Base-by-base conservation (phyloP, 2,888 invertebrate genomes). In the Chalcosyrphus nemorum region DNA sequence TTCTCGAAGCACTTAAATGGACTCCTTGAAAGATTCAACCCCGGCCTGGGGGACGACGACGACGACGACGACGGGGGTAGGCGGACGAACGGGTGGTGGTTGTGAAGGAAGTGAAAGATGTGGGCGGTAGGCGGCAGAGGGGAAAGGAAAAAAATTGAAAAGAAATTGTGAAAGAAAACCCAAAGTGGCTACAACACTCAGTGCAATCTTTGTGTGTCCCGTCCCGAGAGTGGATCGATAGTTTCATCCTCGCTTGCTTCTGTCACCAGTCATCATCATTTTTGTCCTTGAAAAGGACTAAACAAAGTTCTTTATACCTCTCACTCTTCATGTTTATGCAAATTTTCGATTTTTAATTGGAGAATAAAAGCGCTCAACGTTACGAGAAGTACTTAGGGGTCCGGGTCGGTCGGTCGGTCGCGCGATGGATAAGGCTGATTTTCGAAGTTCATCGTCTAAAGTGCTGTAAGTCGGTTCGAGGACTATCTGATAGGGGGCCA, bases 1-100 rank as follows among this genome's bases (percentile, higher is more conserved):
- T 85, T 85, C 80, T 76, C 85, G 75, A 80, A 84, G 84, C 80
- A 84, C 84, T 84, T 84, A 84, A 84, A 80, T 80, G 84, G 84
- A 84, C 84, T 84, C 74, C 84, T 84, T 82, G 72, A 82, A 77
- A 66, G 72, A 61, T 68, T 32, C 61, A 19, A 56, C n/a, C n/a
- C n/a, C 41, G 54, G 29, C 2, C 45, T 21, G 35, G 17, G 1
- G 45, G 9, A 63, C 11, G 27, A 27, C 4, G 5, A 27, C 4
- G 27, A 27, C 4, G 27, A 27, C 4, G 27, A 29, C 6, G 29
- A 29, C 29, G 4, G 2, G n/a, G 27, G 59, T 13, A 13, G 11
- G 15, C 11, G 24, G 24, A 3, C 17, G 24, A 3, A 35, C 7
- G 19, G 24, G 41, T 43, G 70, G 11, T 27, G 38, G 72, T 61